Evolutionary conservation across 2,797 vertebrate genomes (phyloP), one percentile per base, ranked within the genome.

Genomic region (Notamacropus eugenii): DNA sequence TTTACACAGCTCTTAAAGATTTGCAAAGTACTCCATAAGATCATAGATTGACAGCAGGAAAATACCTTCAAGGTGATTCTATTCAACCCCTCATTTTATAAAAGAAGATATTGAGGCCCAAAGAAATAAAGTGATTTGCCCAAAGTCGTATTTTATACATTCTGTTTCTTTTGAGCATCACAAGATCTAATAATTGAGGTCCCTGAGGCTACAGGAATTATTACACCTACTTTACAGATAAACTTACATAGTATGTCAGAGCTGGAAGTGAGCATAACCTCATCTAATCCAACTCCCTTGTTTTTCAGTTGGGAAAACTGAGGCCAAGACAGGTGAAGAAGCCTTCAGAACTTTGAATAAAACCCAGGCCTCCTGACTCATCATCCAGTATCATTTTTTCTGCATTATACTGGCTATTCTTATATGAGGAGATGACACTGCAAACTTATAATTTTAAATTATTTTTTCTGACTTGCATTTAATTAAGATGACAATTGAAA

Each of bases 281-380:
- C 31, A 55, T 92, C 90, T 95, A 91, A 92, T 95, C 93, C 58
- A 14, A 93, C 34, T 2, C 10, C 50, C 91, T 90, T 91, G 62
- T 95, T 96, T 95, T 93, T 52, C 31, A 67, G 52, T 93, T 27
- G 54, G 62, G 55, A 82, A 95, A 96, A 92, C 90, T 9, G 55
- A 94, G 57, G 82, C 13, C 57, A 13, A 62, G 54, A 94, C 52
- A 52, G 14, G 27, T 74, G 27, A 96, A 82, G 4, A 13, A 13
- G 50, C 52, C 87, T 92, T n/a, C n/a, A 24, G 5, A 90, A 54
- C 27, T 95, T 95, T 24, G 62, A 14, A 46, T 58, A 55, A 24
- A 56, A 29, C 27, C 14, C 0, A 27, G 14, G 16, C 54, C 46
- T 97, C 87, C 31, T 57, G 50, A 34, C 11, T 93, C 50, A 11